Evolutionary conservation across 2,113 vertebrate genomes (phyloP).

Genomic region (Polypterus senegalus): DNA sequence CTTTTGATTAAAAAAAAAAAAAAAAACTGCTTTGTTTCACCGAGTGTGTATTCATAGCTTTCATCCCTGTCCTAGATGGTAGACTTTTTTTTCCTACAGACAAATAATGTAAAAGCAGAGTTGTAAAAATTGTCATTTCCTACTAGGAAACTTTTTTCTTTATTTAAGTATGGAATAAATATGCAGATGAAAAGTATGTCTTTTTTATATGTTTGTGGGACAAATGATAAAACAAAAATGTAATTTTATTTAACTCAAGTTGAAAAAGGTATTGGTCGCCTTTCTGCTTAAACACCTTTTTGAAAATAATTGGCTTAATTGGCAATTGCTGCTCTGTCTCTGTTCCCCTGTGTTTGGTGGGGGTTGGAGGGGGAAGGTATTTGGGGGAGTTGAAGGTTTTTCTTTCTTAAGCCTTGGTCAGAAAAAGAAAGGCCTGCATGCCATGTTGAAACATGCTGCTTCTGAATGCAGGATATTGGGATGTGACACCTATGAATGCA

Average conservation of each 20-base stretch:
- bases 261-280: background rate
- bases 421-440: background rate
- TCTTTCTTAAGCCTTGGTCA: background rate
- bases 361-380: background rate
- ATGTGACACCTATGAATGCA: slow-evolving; percentile 13
- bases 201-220: no score
- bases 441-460: background rate
- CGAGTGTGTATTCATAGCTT: no score
- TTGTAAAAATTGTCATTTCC: no score
- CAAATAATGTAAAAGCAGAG: no score
- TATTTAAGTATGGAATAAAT: no score
- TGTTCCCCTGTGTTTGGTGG: background rate
- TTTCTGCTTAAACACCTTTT: background rate
- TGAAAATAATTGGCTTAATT: background rate
- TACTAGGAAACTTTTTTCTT: no score
- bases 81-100: no score
- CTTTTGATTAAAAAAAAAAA: background rate
- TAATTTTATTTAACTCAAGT: background rate
- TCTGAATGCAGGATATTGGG: background rate
- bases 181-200: no score
- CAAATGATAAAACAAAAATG: no score
- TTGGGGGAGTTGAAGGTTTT: background rate
- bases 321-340: background rate
- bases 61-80: no score
- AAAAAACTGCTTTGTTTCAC: no score